Percentiles rank a stretch among this genome's conserved stretches.
These are phyloP conservation scores for Xenops minutus DNA, from an alignment of 2,797 vertebrate species.

Conservation along the genomic window DNA sequence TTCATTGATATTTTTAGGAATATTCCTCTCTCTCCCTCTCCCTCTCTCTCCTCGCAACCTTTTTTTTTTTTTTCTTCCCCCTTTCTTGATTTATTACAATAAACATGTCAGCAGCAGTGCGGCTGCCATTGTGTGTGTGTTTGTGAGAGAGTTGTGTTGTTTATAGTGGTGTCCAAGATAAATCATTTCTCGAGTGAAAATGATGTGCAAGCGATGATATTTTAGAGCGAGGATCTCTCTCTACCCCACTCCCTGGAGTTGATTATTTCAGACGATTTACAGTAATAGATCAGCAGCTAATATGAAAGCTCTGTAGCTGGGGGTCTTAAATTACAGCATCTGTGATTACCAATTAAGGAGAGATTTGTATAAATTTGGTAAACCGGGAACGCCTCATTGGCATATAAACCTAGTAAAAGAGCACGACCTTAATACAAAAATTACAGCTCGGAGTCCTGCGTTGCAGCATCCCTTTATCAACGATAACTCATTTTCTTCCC, in stretches of 20 bases:
- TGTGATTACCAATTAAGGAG: conserved; percentile 90
- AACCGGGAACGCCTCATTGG: conserved; percentile 78
- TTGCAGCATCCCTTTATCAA: conserved; percentile 53
- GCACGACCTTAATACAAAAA: conserved; percentile 72
- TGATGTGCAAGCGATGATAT: conserved; percentile 87
- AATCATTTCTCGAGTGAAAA: conserved; percentile 89
- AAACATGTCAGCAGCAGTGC: conserved; percentile 88
- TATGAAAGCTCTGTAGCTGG: conserved; percentile 84
- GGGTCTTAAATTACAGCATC: conserved; percentile 88
- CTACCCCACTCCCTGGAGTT: conserved; percentile 74
- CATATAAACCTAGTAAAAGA: conserved; percentile 78
- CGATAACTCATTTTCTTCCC: conserved; percentile 18
- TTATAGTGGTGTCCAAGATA: conserved; percentile 89
- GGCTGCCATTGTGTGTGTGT: conserved; percentile 91
- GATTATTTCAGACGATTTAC: conserved; percentile 82
- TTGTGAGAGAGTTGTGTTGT: conserved; percentile 93
- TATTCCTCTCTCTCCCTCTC: conserved; percentile 70
- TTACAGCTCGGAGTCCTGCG: conserved; percentile 63
- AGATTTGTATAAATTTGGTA: conserved; percentile 91
- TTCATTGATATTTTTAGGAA: conserved; percentile 79
- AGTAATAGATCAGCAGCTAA: conserved; percentile 84
- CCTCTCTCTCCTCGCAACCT: conserved; percentile 59
- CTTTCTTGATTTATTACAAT: conserved; percentile 97
- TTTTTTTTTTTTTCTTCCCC: conserved; percentile 78
- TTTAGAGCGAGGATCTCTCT: conserved; percentile 69